Evolutionary conservation across 2,888 invertebrate genomes (phyloP).

Genomic region (Tetranychus piercei): DNA sequence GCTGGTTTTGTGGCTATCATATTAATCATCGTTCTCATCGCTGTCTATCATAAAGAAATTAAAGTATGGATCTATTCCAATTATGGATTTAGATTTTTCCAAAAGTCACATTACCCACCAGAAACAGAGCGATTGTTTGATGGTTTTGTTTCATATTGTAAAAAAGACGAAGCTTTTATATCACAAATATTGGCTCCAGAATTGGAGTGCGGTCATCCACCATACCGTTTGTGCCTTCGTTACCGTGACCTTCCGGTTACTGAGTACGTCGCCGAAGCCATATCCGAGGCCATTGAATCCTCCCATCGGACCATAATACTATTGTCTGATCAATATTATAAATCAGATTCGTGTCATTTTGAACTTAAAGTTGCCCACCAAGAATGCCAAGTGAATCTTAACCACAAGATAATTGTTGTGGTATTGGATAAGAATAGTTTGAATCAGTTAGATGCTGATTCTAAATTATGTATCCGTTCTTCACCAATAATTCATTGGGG

Average conservation of each 20-base stretch:
- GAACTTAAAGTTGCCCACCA: constrained; percentile 50
- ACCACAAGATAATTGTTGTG: constrained; percentile 19
- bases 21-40: constrained; percentile 33
- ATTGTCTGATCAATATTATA: constrained; percentile 48
- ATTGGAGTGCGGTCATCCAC: constrained; percentile 43
- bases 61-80: constrained; percentile 60
- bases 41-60: constrained; percentile 46
- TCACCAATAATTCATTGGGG: constrained; percentile 66
- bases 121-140: constrained; percentile 32
- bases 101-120: constrained; percentile 40
- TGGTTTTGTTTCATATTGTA: constrained; percentile 36
- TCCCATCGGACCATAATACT: constrained; percentile 47
- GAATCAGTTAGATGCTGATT: constrained; percentile 63
- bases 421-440: constrained; percentile 50
- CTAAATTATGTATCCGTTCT: constrained; percentile 65
- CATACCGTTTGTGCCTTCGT: constrained; percentile 45
- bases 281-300: constrained; percentile 44
- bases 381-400: constrained; percentile 30
- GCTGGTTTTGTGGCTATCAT: constrained; percentile 47
- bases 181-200: constrained; percentile 40
- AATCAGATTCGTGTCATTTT: constrained; percentile 53
- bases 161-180: constrained; percentile 40
- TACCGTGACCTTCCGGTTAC: constrained; percentile 48
- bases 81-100: constrained; percentile 59
- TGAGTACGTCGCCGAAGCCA: constrained; percentile 45